Conservation (phyloP, 2,797 vertebrate species). For the Paramormyrops hopkinsi region DNA sequence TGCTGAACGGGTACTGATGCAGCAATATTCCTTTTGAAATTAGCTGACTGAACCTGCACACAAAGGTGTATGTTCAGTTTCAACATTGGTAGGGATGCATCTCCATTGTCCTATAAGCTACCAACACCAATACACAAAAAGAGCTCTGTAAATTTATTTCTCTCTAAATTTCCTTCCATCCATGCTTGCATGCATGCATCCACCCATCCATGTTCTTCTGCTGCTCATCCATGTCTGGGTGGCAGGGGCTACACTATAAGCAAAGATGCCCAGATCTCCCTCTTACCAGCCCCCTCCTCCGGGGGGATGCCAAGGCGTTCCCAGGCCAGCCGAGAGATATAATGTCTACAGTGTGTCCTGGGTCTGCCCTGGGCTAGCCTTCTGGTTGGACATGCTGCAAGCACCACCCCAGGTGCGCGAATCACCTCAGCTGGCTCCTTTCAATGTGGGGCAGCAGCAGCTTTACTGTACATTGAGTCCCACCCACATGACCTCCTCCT, state of each 20-base stretch:
- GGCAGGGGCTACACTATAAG: background rate
- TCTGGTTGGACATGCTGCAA: background rate
- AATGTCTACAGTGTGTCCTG: background rate
- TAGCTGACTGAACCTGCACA: background rate
- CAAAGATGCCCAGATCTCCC: background rate
- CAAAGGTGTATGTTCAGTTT: background rate
- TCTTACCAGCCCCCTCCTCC: background rate
- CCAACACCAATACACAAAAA: background rate
- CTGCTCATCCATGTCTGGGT: background rate
- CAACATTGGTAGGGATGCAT: background rate
- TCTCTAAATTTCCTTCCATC: background rate
- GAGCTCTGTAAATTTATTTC: background rate
- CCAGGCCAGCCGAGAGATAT: background rate
- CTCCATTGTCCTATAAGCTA: background rate
- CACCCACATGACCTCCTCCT: background rate
- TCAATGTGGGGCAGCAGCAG: background rate
- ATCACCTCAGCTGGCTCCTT: background rate
- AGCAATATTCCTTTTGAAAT: background rate
- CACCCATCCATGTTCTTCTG: background rate
- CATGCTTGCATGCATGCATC: background rate
- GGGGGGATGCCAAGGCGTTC: background rate
- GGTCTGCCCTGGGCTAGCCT: background rate
- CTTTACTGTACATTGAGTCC: background rate
- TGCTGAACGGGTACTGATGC: background rate
- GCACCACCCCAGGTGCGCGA: background rate